These are phyloP conservation scores for Mirounga angustirostris DNA, from an alignment of 2,113 vertebrate species.

Conservation along the genomic window DNA sequence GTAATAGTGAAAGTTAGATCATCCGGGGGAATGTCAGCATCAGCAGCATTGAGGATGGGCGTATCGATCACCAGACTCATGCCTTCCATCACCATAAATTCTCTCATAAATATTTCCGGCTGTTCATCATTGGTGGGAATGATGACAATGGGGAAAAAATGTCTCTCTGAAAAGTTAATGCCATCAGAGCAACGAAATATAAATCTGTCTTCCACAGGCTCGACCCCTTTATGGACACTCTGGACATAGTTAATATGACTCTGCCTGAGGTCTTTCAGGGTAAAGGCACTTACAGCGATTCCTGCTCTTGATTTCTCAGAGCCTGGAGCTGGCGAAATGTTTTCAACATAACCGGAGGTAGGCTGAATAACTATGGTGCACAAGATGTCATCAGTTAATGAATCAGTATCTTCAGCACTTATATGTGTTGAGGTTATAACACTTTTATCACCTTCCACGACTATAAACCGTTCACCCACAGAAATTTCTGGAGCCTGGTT, in stretches of 20 bases:
- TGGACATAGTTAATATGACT: conserved; percentile 96
- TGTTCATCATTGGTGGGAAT: conserved; percentile 95
- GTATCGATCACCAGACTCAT: conserved; percentile 97
- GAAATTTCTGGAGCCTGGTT: conserved; percentile 94
- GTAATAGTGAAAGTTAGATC: conserved; percentile 92
- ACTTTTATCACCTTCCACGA: conserved; percentile 92
- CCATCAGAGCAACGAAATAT: conserved; percentile 97
- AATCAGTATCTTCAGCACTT: conserved; percentile 92
- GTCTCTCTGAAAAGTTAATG: conserved; percentile 95
- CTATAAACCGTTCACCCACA: conserved; percentile 90
- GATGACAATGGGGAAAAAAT: conserved; percentile 94
- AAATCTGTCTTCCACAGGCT: conserved; percentile 96
- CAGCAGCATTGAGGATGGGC: conserved; percentile 94
- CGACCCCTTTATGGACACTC: conserved; percentile 95
- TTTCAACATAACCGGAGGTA: conserved; percentile 95
- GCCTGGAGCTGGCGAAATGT: conserved; percentile 96
- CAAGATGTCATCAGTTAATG: conserved; percentile 93
- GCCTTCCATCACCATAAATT: conserved; percentile 98
- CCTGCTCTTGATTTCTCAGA: conserved; percentile 97
- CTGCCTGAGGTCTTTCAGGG: conserved; percentile 94
- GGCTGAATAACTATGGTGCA: conserved; percentile 96
- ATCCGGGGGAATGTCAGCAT: conserved; percentile 93
- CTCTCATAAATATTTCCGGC: conserved; percentile 94
- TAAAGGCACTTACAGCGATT: conserved; percentile 95
- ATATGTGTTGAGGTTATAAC: conserved; percentile 90